phyloP scores from a whole-genome alignment of 2,888 invertebrate genomes.

The Thereva nobilitata region DNA sequence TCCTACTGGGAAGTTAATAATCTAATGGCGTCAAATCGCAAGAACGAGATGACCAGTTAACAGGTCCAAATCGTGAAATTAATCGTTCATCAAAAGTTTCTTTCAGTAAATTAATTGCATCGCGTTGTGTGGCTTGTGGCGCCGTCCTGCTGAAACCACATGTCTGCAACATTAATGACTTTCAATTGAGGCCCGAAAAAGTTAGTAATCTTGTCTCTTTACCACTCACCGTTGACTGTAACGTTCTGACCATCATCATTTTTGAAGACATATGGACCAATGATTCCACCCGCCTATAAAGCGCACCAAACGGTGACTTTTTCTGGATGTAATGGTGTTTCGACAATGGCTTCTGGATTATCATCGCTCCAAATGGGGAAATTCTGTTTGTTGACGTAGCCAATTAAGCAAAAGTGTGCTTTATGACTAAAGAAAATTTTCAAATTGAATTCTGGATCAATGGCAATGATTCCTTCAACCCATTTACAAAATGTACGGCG shows the following conservation, averaged over 20 bases:
- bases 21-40: no score
- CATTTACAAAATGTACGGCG: not conserved
- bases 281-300: slow-evolving; percentile 29
- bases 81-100: slow-evolving; percentile 27
- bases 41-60: not conserved
- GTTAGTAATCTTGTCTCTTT: slow-evolving; percentile 12
- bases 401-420: slow-evolving; percentile 21
- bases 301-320: slow-evolving; percentile 38
- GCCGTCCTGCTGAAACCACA: no score
- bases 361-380: slow-evolving; percentile 36
- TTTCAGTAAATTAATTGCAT: slow-evolving; percentile 31
- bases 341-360: slow-evolving; percentile 34
- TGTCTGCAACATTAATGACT: no score
- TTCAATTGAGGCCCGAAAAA: no score
- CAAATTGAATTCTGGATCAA: slow-evolving; percentile 7
- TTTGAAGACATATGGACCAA: slow-evolving; percentile 31
- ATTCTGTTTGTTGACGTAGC: slow-evolving; percentile 35
- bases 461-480: slow-evolving; percentile 5
- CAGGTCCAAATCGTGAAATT: slow-evolving; percentile 5
- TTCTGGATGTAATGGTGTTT: slow-evolving; percentile 39
- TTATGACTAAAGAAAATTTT: no score
- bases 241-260: slow-evolving; percentile 37
- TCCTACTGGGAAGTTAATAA: no score
- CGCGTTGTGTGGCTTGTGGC: not conserved
- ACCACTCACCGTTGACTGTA: slow-evolving; percentile 38